Conservation (phyloP, 2,113 vertebrate genomes). For the Sebastes schlegelii region DNA sequence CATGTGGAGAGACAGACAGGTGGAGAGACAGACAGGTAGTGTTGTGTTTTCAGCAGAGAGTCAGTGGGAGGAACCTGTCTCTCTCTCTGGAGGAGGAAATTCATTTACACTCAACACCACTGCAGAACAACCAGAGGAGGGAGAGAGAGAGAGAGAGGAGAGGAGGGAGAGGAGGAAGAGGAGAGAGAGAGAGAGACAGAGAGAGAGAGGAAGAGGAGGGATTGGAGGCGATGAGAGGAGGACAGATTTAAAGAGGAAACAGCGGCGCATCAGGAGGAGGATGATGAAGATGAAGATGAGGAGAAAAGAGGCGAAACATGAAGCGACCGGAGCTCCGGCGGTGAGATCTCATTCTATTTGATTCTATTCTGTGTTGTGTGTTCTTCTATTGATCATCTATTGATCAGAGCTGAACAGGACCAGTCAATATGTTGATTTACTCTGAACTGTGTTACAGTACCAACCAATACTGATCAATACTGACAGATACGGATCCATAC, state of each 20-base stretch:
- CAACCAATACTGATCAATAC: neutral
- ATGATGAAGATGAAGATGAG: conserved; percentile 14
- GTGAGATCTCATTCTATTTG: conserved; percentile 36
- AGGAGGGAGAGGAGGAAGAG: neutral
- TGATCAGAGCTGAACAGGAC: too few species aligned
- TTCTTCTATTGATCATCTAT: neutral
- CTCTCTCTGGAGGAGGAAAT: conserved; percentile 27
- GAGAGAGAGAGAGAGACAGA: neutral
- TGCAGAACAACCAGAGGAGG: conserved; percentile 30
- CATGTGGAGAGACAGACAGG: too few species aligned
- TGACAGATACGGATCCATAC: neutral
- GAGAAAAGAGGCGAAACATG: conserved; percentile 21
- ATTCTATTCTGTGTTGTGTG: neutral
- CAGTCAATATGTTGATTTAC: neutral
- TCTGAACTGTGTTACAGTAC: neutral
- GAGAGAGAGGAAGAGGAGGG: conserved; percentile 1
- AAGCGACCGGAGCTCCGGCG: conserved; percentile 1
- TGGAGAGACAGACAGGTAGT: too few species aligned
- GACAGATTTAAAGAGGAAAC: conserved; percentile 3
- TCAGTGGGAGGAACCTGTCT: neutral
- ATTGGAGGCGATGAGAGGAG: neutral
- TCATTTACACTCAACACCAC: conserved; percentile 7
- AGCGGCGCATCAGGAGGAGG: neutral
- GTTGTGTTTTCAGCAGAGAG: neutral
- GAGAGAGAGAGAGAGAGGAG: neutral